phyloP scores from a whole-genome alignment of 2,113 vertebrate genomes.

The Castor canadensis region DNA sequence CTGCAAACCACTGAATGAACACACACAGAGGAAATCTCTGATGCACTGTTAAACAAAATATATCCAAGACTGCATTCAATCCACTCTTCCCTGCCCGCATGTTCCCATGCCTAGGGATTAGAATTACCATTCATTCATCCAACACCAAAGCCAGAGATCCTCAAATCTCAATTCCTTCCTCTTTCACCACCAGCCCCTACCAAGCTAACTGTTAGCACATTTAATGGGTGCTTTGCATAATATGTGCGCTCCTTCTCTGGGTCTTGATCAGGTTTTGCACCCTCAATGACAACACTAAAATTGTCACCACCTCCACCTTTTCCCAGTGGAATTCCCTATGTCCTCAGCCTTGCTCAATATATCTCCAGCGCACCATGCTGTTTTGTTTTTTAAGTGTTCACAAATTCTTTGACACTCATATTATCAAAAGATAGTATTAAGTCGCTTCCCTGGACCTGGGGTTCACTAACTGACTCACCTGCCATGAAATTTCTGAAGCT shows the following conservation, averaged over 20 bases:
- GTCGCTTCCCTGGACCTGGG: background rate
- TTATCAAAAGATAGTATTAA: background rate
- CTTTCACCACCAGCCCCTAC: no score
- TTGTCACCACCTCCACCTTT: background rate
- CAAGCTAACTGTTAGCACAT: background rate
- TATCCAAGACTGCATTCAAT: background rate
- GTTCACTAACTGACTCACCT: background rate
- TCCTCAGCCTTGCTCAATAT: background rate
- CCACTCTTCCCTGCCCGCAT: background rate
- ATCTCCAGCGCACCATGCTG: background rate
- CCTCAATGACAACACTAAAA: background rate
- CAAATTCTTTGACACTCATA: background rate
- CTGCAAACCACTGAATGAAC: background rate
- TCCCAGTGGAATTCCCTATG: background rate
- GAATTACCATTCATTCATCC: background rate
- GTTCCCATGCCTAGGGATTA: background rate
- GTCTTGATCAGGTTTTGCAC: background rate
- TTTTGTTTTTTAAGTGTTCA: background rate
- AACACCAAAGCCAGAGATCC: background rate
- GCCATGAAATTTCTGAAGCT: background rate
- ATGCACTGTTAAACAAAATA: background rate
- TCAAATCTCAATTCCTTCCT: background rate
- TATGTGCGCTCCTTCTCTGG: background rate
- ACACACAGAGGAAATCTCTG: background rate
- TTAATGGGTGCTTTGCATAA: background rate